A percentile compares a stretch with the other conserved stretches of the same genome.
phyloP scores from a whole-genome alignment of 2,113 vertebrate species.

The Eptatretus burgeri region DNA sequence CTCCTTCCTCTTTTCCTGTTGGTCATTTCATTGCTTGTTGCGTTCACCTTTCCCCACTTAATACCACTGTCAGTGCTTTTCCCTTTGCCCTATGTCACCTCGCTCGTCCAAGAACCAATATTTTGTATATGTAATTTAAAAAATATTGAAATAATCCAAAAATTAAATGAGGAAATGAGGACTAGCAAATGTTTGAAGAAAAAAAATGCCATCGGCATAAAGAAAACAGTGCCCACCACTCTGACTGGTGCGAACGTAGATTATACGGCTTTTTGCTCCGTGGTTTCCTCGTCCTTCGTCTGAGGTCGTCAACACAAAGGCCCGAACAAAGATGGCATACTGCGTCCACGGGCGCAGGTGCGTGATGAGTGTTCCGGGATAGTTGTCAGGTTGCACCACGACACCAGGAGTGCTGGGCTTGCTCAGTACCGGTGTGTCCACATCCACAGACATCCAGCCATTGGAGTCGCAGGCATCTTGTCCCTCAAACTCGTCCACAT shows the following conservation, averaged over 20 bases:
- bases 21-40: no score
- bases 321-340: slow-evolving; percentile 83
- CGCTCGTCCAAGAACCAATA: no score
- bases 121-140: no score
- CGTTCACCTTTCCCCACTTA: no score
- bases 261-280: slow-evolving; percentile 80
- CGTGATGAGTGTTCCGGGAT: slow-evolving; percentile 39
- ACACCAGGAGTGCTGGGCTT: slow-evolving; percentile 19
- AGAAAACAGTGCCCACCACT: slow-evolving; percentile 34
- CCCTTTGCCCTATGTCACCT: no score
- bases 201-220: no score
- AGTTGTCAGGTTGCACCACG: slow-evolving; percentile 15
- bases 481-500: slow-evolving; percentile 80
- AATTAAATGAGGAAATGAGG: neutral
- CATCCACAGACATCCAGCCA: slow-evolving; percentile 75
- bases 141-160: no score
- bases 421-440: slow-evolving; percentile 37
- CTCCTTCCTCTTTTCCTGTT: no score
- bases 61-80: no score
- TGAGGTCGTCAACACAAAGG: slow-evolving; percentile 43
- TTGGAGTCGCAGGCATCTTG: slow-evolving; percentile 84
- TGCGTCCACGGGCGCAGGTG: slow-evolving; percentile 75
- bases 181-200: neutral
- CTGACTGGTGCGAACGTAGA: slow-evolving; percentile 62
- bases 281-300: slow-evolving; percentile 47